Conservation (phyloP, 2,113 vertebrate species). For the Ammodytes dubius region DNA sequence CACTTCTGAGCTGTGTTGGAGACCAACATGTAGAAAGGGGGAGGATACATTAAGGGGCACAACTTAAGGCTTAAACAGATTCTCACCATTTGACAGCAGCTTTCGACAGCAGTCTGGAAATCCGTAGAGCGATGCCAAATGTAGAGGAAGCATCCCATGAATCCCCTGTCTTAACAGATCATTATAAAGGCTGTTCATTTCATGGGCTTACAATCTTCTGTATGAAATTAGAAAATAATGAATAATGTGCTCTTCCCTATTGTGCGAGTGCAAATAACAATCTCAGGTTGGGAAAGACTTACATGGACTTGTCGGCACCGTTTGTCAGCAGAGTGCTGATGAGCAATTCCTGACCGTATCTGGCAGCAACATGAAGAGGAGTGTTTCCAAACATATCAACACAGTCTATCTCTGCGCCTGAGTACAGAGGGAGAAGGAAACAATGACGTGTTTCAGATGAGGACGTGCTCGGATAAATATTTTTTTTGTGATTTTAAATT, state of each 20-base stretch:
- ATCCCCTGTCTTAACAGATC: slow-evolving; percentile 88
- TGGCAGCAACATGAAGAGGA: slow-evolving; percentile 95
- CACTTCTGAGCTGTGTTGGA: not conserved
- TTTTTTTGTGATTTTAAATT: not conserved
- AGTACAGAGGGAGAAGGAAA: not conserved
- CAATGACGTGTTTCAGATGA: slow-evolving; percentile 1
- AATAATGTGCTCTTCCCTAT: too few species aligned
- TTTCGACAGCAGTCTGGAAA: slow-evolving; percentile 98
- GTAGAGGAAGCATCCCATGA: slow-evolving; percentile 95
- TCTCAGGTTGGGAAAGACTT: slow-evolving; percentile 33
- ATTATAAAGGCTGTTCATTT: not conserved
- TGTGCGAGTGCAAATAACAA: not conserved
- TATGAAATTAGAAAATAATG: not conserved
- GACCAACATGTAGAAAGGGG: not conserved
- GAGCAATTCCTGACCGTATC: slow-evolving; percentile 95
- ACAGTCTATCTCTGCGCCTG: slow-evolving; percentile 95
- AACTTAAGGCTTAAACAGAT: not conserved
- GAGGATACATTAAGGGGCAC: not conserved
- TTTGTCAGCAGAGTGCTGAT: slow-evolving; percentile 97
- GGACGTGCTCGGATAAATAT: not conserved
- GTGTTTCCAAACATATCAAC: slow-evolving; percentile 93
- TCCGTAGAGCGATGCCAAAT: slow-evolving; percentile 93
- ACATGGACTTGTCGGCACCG: slow-evolving; percentile 93
- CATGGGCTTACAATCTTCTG: not conserved
- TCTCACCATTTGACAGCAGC: slow-evolving; percentile 94